phyloP scores from a whole-genome alignment of 2,797 vertebrate species.

The Pagetopsis macropterus region DNA sequence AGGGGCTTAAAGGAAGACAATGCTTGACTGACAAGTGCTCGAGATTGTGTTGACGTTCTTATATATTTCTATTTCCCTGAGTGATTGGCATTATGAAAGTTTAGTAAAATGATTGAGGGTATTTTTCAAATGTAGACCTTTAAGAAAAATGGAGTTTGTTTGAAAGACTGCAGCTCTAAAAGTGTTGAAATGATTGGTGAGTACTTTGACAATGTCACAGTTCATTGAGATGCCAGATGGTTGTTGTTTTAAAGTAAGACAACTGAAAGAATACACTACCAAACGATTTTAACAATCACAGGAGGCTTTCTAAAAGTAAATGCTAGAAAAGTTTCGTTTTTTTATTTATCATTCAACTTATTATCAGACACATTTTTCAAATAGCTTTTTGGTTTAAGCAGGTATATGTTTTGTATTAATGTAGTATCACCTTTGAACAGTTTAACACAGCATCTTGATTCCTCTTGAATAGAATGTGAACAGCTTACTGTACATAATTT shows the following conservation, averaged over 20 bases:
- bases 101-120: constrained; percentile 15
- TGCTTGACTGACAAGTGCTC: constrained; percentile 12
- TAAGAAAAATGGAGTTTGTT: constrained; percentile 1
- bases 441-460: constrained; percentile 5
- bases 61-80: neutral
- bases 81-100: constrained; percentile 1
- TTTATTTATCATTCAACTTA: constrained; percentile 20
- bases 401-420: neutral
- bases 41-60: neutral
- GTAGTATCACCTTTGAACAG: neutral
- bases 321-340: neutral
- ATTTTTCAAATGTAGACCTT: constrained; percentile 10
- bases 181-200: neutral
- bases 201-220: neutral
- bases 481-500: neutral
- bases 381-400: neutral
- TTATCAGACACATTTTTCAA: constrained; percentile 13
- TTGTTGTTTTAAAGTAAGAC: constrained; percentile 6
- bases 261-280: neutral
- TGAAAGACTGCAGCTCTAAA: neutral
- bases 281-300: constrained; percentile 14
- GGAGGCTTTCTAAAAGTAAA: constrained; percentile 4
- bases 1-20: neutral
- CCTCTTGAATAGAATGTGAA: constrained; percentile 6
- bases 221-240: constrained; percentile 39